phyloP scores from a whole-genome alignment of 2,797 vertebrate genomes.

The Cossypha niveicapilla region DNA sequence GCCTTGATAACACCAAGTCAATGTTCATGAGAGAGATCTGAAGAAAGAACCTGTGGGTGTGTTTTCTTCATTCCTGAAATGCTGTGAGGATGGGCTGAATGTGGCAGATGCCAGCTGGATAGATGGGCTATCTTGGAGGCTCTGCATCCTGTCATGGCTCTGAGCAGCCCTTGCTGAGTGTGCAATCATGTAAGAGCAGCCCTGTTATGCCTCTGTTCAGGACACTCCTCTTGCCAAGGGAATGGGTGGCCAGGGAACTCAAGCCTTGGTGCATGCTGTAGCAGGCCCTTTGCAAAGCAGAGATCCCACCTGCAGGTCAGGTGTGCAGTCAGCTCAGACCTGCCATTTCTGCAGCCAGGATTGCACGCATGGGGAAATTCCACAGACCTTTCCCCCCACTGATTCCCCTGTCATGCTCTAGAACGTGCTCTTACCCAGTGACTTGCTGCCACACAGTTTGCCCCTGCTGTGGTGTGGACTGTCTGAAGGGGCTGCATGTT shows the following conservation, averaged over 20 bases:
- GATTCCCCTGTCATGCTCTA: background rate
- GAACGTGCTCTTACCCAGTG: background rate
- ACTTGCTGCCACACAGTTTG: background rate
- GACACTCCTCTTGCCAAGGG: background rate
- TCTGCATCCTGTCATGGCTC: background rate
- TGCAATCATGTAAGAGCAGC: rapidly evolving
- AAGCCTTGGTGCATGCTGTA: background rate
- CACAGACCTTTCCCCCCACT: background rate
- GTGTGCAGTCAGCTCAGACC: background rate
- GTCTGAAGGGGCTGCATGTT: background rate
- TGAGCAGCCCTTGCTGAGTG: rapidly evolving
- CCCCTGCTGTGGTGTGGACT: background rate
- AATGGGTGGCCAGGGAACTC: background rate
- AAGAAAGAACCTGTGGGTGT: background rate
- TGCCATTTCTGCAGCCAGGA: background rate
- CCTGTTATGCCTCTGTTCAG: background rate
- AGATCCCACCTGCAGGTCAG: background rate
- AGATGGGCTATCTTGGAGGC: rapidly evolving
- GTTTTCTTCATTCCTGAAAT: background rate
- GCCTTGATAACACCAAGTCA: rapidly evolving
- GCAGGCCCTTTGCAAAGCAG: background rate
- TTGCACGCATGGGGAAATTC: background rate
- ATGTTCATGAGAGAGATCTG: background rate
- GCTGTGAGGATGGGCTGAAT: rapidly evolving
- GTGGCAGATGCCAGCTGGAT: rapidly evolving